These are phyloP conservation scores for Clytia hemisphaerica DNA, from an alignment of 30 jellyfish, hydroid and myxozoan genomes.

Conservation along the genomic window DNA sequence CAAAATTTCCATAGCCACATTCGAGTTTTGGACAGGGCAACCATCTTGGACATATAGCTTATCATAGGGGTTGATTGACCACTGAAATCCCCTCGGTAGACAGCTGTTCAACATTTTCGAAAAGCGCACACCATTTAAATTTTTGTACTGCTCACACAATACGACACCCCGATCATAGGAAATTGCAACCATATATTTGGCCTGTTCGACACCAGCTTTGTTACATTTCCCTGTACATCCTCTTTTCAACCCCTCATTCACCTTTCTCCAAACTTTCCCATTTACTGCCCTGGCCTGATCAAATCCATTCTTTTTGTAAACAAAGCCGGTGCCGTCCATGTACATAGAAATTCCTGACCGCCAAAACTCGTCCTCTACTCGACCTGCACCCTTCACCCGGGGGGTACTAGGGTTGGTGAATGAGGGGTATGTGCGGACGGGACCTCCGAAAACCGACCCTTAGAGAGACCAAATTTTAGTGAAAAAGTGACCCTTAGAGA, in stretches of 20 bases:
- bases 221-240: conserved; percentile 34
- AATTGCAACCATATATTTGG: conserved; percentile 14
- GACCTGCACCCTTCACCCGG: too few relatives aligned
- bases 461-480: too few relatives aligned
- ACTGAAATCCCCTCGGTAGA: conserved; percentile 28
- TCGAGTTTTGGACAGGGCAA: conserved; percentile 18
- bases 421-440: too few relatives aligned
- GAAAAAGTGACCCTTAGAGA: too few relatives aligned
- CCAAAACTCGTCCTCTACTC: too few relatives aligned
- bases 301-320: too few relatives aligned
- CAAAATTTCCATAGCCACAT: conserved; percentile 25
- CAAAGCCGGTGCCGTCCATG: conserved; percentile 24
- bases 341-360: not conserved
- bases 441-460: too few relatives aligned
- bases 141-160: conserved; percentile 1
- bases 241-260: conserved; percentile 1
- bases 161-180: conserved; percentile 8
- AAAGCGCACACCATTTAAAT: conserved; percentile 17
- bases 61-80: conserved; percentile 14
- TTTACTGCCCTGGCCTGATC: conserved; percentile 22
- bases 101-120: conserved; percentile 10
- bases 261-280: conserved; percentile 13
- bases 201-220: conserved; percentile 26
- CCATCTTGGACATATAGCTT: conserved; percentile 31
- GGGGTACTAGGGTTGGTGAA: too few relatives aligned